These are phyloP conservation scores for Strigamia transsilvanica DNA, from an alignment of 2,888 invertebrate genomes.

Conservation along the genomic window DNA sequence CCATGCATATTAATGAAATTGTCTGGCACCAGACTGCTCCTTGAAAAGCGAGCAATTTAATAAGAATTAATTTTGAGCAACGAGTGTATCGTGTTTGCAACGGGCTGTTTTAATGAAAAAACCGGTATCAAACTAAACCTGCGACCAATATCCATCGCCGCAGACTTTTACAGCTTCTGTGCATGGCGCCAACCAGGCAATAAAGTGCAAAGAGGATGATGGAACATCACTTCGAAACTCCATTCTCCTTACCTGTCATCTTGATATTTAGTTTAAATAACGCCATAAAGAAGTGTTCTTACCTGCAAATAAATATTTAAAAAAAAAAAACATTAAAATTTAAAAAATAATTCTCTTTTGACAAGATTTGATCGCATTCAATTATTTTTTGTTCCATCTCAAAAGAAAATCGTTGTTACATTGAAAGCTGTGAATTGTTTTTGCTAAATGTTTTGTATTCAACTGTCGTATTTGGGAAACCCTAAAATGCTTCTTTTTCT, in stretches of 20 bases:
- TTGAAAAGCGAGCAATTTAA: slow-evolving; percentile 24
- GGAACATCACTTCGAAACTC: background rate
- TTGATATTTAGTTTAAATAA: slow-evolving; percentile 22
- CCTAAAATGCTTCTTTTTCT: background rate
- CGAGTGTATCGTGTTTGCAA: slow-evolving; percentile 32
- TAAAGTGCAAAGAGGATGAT: slow-evolving; percentile 27
- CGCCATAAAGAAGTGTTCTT: slow-evolving; percentile 7
- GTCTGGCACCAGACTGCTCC: slow-evolving; percentile 29
- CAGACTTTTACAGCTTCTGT: slow-evolving; percentile 32
- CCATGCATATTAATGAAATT: slow-evolving; percentile 30
- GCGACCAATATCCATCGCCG: slow-evolving; percentile 39
- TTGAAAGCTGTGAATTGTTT: slow-evolving; percentile 15
- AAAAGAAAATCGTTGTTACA: background rate
- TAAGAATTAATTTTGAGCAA: slow-evolving; percentile 10
- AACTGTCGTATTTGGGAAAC: background rate
- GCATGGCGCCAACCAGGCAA: slow-evolving; percentile 36
- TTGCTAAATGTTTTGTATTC: slow-evolving; percentile 40
- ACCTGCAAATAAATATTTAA: slow-evolving; percentile 17
- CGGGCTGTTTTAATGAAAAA: slow-evolving; percentile 38
- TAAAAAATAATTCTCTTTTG: background rate
- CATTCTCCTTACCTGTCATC: slow-evolving; percentile 26
- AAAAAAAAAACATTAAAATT: background rate
- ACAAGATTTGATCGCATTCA: background rate
- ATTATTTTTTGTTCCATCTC: background rate
- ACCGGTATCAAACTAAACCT: slow-evolving; percentile 17